A percentile compares a stretch with the other conserved stretches of the same genome.
Conservation (phyloP, 64 coral and sea anemone genomes). For the Pachyseris speciosa region DNA sequence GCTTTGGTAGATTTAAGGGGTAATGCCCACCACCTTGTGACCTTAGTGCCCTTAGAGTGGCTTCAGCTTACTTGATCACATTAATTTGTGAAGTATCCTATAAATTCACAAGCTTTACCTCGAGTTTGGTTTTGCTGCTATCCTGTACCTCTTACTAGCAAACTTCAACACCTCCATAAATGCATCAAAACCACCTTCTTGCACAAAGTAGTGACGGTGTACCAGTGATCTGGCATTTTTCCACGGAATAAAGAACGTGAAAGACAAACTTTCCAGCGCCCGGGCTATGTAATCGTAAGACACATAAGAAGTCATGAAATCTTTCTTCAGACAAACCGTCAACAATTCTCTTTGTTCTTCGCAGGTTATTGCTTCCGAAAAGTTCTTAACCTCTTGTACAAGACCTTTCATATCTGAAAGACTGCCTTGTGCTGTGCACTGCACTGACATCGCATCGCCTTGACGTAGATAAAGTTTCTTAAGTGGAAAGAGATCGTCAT, state of each 20-base stretch:
- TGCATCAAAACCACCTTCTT: slow-evolving; percentile 88
- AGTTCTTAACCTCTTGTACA: slow-evolving; percentile 65
- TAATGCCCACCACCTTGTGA: no score
- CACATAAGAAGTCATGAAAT: neutral
- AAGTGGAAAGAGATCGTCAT: slow-evolving; percentile 61
- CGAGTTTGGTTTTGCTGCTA: slow-evolving; percentile 13
- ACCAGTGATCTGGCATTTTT: slow-evolving; percentile 71
- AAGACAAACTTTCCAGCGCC: slow-evolving; percentile 74
- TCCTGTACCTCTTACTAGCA: slow-evolving; percentile 68
- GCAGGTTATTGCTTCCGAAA: slow-evolving; percentile 16
- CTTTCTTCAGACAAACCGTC: neutral
- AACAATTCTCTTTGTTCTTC: slow-evolving; percentile 32
- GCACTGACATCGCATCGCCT: slow-evolving; percentile 63
- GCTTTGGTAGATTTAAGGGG: no score
- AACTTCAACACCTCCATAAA: slow-evolving; percentile 89
- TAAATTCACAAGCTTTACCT: slow-evolving; percentile 26
- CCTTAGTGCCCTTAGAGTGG: no score
- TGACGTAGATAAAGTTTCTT: slow-evolving; percentile 76
- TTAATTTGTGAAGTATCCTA: no score
- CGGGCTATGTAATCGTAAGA: slow-evolving; percentile 66
- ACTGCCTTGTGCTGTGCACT: slow-evolving; percentile 62
- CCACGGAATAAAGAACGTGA: slow-evolving; percentile 91
- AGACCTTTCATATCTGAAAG: slow-evolving; percentile 62
- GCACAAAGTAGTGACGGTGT: slow-evolving; percentile 91
- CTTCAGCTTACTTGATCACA: no score